These are phyloP conservation scores for Cephalopterus ornatus DNA, from an alignment of 2,113 vertebrate species.

Conservation along the genomic window DNA sequence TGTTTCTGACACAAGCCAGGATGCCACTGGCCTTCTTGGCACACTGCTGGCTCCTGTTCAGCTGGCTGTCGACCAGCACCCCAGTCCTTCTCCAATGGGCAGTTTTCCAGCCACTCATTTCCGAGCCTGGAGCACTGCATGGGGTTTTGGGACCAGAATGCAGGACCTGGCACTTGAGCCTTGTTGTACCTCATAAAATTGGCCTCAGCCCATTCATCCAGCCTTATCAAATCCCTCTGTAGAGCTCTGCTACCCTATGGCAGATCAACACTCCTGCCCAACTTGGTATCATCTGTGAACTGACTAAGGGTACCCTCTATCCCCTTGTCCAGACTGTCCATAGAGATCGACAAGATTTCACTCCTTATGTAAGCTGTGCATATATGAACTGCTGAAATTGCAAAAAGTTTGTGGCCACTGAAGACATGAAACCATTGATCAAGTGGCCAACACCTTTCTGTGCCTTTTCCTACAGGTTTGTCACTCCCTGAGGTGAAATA, in stretches of 20 bases:
- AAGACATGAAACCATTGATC: neutral
- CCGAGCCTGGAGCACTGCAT: neutral
- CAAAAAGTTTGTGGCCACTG: neutral
- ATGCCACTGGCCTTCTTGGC: neutral
- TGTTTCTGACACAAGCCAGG: neutral
- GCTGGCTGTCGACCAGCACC: neutral
- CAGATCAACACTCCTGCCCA: neutral
- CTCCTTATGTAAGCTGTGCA: neutral
- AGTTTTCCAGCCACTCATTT: neutral
- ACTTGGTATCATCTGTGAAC: neutral
- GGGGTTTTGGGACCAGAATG: neutral
- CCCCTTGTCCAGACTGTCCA: rapidly evolving
- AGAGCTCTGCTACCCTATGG: neutral
- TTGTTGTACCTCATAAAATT: neutral
- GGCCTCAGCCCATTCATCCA: neutral
- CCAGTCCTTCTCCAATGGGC: neutral
- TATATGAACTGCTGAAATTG: neutral
- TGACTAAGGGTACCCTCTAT: neutral
- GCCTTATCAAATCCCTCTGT: neutral
- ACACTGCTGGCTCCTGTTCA: neutral
- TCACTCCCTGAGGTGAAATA: neutral
- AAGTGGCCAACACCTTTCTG: neutral
- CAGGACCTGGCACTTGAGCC: neutral
- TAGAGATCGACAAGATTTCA: neutral
- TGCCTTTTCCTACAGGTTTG: neutral